A percentile compares a stretch with the other conserved stretches of the same genome.
These are phyloP conservation scores for Diloba caeruleocephala DNA, from an alignment of 2,888 invertebrate species.

Conservation along the genomic window DNA sequence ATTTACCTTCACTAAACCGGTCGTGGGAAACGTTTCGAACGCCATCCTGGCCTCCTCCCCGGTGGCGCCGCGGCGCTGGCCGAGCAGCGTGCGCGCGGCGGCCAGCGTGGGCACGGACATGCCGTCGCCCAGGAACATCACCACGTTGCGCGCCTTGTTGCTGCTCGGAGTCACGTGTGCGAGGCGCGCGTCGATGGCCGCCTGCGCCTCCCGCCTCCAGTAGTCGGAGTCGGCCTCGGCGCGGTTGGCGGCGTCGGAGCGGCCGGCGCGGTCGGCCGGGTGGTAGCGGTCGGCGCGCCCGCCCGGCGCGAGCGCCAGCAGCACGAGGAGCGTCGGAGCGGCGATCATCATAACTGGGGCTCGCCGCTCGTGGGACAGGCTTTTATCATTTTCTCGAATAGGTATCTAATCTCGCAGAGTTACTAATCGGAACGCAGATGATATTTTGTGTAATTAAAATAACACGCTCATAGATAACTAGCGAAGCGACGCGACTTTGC, in stretches of 20 bases:
- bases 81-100: conserved; percentile 90
- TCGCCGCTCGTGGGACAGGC: not conserved
- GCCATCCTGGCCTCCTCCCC: conserved; percentile 90
- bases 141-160: conserved; percentile 83
- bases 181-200: conserved; percentile 70
- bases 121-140: conserved; percentile 93
- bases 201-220: conserved; percentile 81
- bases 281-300: conserved; percentile 47
- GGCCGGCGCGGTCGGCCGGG: conserved; percentile 7
- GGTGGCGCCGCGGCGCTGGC: conserved; percentile 84
- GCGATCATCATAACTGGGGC: conserved; percentile 6
- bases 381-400: conserved; percentile 23
- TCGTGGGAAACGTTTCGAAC: conserved; percentile 90
- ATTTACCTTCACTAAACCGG: conserved; percentile 90
- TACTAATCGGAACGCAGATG: conserved; percentile 11
- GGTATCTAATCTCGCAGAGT: conserved; percentile 23
- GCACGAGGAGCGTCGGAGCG: too few species aligned
- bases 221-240: conserved; percentile 60
- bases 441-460: not conserved
- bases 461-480: too few species aligned
- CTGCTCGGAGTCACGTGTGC: conserved; percentile 47
- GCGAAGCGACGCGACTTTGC: too few species aligned
- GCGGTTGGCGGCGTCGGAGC: conserved; percentile 2
- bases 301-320: not conserved
- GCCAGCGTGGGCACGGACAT: conserved; percentile 92